Conservation (phyloP, 2,113 vertebrate genomes). For the Pelmatolapia mariae region DNA sequence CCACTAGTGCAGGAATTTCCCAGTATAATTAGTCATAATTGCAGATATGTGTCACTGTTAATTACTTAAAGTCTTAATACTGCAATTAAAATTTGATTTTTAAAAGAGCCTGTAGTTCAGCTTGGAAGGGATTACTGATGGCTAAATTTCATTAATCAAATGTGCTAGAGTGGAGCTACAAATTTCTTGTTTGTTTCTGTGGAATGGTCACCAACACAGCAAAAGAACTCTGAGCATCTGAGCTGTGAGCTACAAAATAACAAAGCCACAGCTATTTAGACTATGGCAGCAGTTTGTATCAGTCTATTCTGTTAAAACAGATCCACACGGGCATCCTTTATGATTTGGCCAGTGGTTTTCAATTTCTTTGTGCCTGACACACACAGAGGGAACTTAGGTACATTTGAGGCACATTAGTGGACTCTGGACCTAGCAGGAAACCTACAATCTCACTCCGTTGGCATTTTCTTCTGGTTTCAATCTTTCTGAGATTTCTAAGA, state of each 20-base stretch:
- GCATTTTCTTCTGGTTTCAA: neutral
- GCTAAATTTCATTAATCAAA: neutral
- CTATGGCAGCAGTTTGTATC: neutral
- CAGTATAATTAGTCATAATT: neutral
- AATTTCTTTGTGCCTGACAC: neutral
- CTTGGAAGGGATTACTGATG: neutral
- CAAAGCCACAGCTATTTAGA: neutral
- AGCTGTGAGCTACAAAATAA: neutral
- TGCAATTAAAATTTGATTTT: neutral
- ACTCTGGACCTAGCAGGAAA: neutral
- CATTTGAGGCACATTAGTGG: neutral
- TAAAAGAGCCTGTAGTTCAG: neutral
- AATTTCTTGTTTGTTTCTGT: neutral
- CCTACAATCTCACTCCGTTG: neutral
- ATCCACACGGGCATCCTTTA: fast-evolving
- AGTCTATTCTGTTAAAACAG: neutral
- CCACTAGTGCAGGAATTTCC: neutral
- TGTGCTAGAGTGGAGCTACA: neutral
- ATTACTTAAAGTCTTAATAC: neutral
- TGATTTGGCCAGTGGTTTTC: neutral
- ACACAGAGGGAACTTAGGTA: neutral
- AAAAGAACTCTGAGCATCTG: neutral
- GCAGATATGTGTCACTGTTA: neutral
- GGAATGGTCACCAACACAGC: neutral
- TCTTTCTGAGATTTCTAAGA: neutral